Evolutionary conservation across 2,888 invertebrate species (phyloP).

Genomic region (Melanostoma scalare): DNA sequence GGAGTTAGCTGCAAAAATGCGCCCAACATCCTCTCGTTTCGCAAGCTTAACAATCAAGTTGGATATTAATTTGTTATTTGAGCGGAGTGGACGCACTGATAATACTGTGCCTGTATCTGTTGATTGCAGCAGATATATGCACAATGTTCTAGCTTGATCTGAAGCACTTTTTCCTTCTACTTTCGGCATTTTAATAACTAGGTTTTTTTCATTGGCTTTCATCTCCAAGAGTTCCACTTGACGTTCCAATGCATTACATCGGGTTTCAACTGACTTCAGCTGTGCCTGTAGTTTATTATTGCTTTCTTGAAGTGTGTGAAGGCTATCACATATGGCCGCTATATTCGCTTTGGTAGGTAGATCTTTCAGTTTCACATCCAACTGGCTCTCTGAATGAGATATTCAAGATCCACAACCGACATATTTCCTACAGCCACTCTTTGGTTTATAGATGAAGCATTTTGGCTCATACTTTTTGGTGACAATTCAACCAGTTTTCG

Average conservation of each 20-base stretch:
- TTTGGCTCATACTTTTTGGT: neutral
- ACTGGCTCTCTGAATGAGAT: conserved; percentile 8
- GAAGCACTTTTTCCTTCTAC: neutral
- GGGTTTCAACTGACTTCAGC: neutral
- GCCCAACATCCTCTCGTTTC: neutral
- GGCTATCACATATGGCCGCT: neutral
- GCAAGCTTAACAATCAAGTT: neutral
- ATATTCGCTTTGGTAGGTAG: conserved; percentile 8
- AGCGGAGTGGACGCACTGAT: neutral
- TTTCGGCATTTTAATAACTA: neutral
- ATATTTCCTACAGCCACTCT: neutral
- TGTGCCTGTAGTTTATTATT: neutral
- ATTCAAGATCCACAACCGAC: neutral
- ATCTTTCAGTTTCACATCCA: conserved; percentile 1
- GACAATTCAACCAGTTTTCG: conserved; percentile 2
- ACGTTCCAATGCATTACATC: neutral
- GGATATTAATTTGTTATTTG: neutral
- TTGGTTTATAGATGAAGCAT: no score
- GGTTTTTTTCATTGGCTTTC: neutral
- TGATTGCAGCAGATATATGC: neutral
- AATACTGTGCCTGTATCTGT: neutral
- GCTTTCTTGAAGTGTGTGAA: conserved; percentile 4
- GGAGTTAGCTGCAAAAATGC: conserved; percentile 6
- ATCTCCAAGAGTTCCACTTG: neutral
- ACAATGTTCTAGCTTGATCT: neutral